Base-by-base conservation (phyloP, 1,140 invertebrate genomes). In the Aphelinus certus region DNA sequence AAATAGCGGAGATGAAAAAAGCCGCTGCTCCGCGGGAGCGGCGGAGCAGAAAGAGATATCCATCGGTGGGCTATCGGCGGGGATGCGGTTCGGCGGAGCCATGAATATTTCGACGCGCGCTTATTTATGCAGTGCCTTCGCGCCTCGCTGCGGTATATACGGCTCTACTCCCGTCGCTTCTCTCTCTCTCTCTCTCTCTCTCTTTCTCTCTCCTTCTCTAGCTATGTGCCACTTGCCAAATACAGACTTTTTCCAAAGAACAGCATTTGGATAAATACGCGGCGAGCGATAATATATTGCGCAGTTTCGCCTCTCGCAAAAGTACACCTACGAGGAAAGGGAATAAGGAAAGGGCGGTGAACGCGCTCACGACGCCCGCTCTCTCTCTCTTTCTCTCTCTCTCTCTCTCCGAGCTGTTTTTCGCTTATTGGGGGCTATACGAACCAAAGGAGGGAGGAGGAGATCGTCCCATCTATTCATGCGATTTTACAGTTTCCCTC, bases 31-130 rank as follows among this genome's bases (percentile, higher is more conserved):
- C 51, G 51, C 57, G 51, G 51, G 4, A 53, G 51, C 4, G 51
- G 51, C n/a, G 42, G 10, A 42, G 53, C 55, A 46, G 3, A 72
- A 64, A 3, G 43, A 47, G 78, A 78, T 78, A 78, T 71, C 76
- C 80, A 77, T 69, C 79, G 81, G 81, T 84, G 80, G 80, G 79
- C 79, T 83, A 82, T 82, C 81, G 85, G 82, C 83, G 83, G 83
- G 85, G 85, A 87, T 86, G 4, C 4, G 51, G 3, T 42, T 43
- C 26, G 6, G 6, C 7, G 42, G 1, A 26, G 9, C 62, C 71
- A 66, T 73, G 71, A 73, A 73, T 73, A 73, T 73, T 73, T 73
- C 63, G 63, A 42, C 62, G 64, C 47, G 26, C 42, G 67, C 10
- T 65, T 65, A 65, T 69, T 65, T 65, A 69, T 75, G 67, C 63